A percentile compares a stretch with the other conserved stretches of the same genome.
Conservation (phyloP, 2,113 vertebrate species). For the Hyaena hyaena region DNA sequence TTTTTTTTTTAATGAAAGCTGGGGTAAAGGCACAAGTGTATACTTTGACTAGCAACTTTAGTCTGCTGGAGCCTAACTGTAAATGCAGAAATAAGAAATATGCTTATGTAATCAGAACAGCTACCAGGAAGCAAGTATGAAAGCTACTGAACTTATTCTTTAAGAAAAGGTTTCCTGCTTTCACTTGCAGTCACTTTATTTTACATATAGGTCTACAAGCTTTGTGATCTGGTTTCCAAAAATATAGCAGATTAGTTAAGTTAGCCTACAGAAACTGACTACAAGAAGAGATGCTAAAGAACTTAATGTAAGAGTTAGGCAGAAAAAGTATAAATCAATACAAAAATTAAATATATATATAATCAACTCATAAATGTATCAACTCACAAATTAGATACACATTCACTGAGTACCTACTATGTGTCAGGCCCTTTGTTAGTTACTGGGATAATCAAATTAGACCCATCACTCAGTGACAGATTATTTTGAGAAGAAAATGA, state of each 20-base stretch:
- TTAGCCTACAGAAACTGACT: not conserved
- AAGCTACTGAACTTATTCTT: not conserved
- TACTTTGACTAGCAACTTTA: not conserved
- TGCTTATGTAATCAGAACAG: not conserved
- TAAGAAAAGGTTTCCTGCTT: not conserved
- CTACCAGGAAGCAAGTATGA: not conserved
- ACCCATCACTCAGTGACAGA: not conserved
- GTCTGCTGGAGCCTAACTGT: not conserved
- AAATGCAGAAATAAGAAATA: not conserved
- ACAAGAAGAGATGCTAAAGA: not conserved
- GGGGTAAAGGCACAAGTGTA: not conserved
- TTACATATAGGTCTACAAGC: not conserved
- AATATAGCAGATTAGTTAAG: not conserved
- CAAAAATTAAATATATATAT: not conserved
- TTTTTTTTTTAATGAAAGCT: not conserved
- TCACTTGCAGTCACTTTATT: not conserved
- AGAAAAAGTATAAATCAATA: not conserved
- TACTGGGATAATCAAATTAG: constrained; percentile 28
- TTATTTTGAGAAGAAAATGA: constrained; percentile 34
- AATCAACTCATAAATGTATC: too few species aligned
- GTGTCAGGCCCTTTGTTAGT: not conserved
- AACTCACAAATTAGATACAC: not conserved
- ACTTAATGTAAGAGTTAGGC: not conserved
- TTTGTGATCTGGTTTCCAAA: not conserved
- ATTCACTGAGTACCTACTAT: not conserved